Evolutionary conservation across 2,888 invertebrate genomes (phyloP), one percentile per base, ranked within the genome.

Genomic region (Tortricodes alternella): DNA sequence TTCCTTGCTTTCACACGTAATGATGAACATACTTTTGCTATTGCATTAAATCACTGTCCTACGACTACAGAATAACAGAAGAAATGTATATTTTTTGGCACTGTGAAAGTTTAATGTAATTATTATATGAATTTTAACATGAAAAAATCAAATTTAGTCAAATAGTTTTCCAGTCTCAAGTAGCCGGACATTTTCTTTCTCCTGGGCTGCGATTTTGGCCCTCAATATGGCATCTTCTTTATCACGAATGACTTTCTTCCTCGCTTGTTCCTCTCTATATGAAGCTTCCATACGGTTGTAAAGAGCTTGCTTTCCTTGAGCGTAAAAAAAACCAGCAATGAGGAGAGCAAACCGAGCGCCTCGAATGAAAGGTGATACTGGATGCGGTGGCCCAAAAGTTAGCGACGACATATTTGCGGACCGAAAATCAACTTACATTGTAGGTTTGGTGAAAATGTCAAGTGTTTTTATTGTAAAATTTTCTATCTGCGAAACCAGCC

Each of bases 341-440:
- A 91, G 66, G 1, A 87, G 61, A 21, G 65, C 76, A 64, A 73
- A 89, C 62, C 91, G 74, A 5, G 69, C 50, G 4, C 82, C 85
- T 56, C 90, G 74, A 58, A 91, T 85, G 19, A 89, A 56, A 15
- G 90, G 89, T 0, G 91, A 90, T 1, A 91, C 90, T 3, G 74
- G 66, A 43, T 79, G 67, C 0, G 90, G 87, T 23, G 80, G 78
- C 3, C 89, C 89, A 38, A 64, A 85, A 0, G 84, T 83, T 37
- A 79, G 56, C 38, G 73, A 66, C 78, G 29, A 18, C 27, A 29
- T 41, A 7, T 13, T 44, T n/a, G n/a, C 11, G 15, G 5, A 6
- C 16, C 7, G n/a, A 37, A 18, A 18, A 18, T 37, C 11, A 29
- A 4, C 3, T 9, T 6, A 2, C 9, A 16, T 18, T 16, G 13